Base-by-base conservation (phyloP, 1,140 invertebrate genomes). In the Zaprionus ghesquierei region DNA sequence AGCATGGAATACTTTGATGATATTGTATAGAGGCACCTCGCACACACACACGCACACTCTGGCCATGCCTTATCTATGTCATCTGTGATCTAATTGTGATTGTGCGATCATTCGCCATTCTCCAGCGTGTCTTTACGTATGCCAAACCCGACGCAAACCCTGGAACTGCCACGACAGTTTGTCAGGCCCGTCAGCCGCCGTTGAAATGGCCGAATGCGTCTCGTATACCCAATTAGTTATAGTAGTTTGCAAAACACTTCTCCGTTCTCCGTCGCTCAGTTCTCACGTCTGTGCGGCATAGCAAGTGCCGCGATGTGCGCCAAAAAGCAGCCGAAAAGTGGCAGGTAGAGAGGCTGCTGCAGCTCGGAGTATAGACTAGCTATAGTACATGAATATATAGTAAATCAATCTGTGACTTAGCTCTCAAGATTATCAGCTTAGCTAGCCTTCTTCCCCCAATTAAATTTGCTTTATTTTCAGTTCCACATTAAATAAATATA, bases 71-170 rank as follows among this genome's bases (percentile, higher is more conserved):
- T 56, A 31, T 31, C 20, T 46, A 25, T 50, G 44, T 50, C 20
- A 50, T 61, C 58, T 49, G 5, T 31, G 25, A 61, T 61, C 59
- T 31, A 60, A 60, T 31, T 61, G 59, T 25, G 59, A 61, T 60
- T 49, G 55, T 59, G 38, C 38, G 23, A n/a, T 44, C 55, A 44
- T 29, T 55, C 31, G 18, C 35, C 35, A 41, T 55, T 33, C 20
- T 22, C 35, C 22, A 23, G 35, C 8, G n/a, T 20, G 9, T 9
- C 8, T 58, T 58, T 58, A 9, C 8, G 35, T 35, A 58, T 44
- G 23, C 55, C 18, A 23, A 23, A n/a, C 33, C n/a, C 22, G 35
- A 38, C 55, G n/a, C 23, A 22, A 56, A 38, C 54, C 31, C 29
- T 55, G 31, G n/a, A 51, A 51, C 12, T 5, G 35, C 13, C 35